Evolutionary conservation across 2,797 vertebrate species (phyloP).

Genomic region (Molossus molossus): DNA sequence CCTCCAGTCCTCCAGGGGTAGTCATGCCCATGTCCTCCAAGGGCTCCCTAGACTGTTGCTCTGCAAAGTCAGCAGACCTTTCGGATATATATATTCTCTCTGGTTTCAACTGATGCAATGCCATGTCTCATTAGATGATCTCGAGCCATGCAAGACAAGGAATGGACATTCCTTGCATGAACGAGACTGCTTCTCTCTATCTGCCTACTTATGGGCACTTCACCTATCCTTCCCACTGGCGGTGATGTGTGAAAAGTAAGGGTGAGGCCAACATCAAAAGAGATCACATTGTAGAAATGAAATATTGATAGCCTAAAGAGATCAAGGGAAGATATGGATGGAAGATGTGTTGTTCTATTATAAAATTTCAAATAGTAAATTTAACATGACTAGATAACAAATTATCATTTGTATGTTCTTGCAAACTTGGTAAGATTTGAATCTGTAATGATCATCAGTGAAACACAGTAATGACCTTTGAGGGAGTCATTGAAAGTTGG

Average conservation of each 20-base stretch:
- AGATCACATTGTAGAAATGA: slow-evolving; percentile 29
- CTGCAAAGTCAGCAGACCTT: neutral
- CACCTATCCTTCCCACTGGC: neutral
- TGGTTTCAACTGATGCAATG: neutral
- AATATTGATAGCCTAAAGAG: neutral
- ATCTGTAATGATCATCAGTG: slow-evolving; percentile 10
- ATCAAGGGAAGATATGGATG: slow-evolving; percentile 9
- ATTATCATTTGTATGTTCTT: slow-evolving; percentile 53
- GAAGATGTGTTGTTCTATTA: neutral
- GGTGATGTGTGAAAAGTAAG: slow-evolving; percentile 2
- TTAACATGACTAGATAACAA: neutral
- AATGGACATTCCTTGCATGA: neutral
- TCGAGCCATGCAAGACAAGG: neutral
- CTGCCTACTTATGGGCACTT: neutral
- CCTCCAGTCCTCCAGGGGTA: neutral
- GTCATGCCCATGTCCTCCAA: neutral
- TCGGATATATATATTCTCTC: neutral
- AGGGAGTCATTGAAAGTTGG: slow-evolving; percentile 15
- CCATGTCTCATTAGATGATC: neutral
- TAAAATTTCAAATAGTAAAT: slow-evolving; percentile 55
- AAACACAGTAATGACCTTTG: slow-evolving; percentile 24
- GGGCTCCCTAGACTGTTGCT: neutral
- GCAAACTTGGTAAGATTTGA: neutral
- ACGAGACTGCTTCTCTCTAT: neutral
- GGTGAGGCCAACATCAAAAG: slow-evolving; percentile 1